Conservation (phyloP, 1,140 invertebrate species). For the Magallana gigas region DNA sequence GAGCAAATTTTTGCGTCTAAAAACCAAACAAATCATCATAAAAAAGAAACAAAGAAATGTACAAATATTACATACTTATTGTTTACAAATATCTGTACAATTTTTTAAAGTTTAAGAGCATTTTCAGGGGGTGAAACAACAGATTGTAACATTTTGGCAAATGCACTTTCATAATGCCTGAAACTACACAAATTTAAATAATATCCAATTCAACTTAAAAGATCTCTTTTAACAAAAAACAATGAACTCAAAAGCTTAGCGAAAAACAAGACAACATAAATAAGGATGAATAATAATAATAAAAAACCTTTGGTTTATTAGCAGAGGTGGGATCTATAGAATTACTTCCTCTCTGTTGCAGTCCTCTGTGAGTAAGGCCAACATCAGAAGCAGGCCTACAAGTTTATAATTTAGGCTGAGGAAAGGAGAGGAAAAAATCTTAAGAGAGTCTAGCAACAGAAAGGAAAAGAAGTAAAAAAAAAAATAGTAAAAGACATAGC, state of each 20-base stretch:
- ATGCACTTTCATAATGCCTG: not conserved
- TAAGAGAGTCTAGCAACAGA: too few species aligned
- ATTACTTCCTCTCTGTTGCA: not conserved
- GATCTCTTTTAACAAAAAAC: not conserved
- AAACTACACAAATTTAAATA: not conserved
- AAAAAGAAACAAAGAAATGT: too few species aligned
- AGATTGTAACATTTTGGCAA: conserved; percentile 7
- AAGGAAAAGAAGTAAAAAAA: too few species aligned
- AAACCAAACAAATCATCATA: too few species aligned
- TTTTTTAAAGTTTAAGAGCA: too few species aligned
- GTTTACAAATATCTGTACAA: too few species aligned
- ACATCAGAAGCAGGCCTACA: not conserved
- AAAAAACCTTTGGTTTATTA: conserved; percentile 7
- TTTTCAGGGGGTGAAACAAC: not conserved
- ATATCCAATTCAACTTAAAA: too few species aligned
- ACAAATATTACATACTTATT: too few species aligned
- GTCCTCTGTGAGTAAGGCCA: not conserved
- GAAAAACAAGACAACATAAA: not conserved
- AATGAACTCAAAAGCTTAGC: not conserved
- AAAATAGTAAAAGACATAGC: too few species aligned
- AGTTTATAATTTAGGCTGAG: too few species aligned
- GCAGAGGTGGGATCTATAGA: not conserved
- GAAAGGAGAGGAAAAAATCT: too few species aligned
- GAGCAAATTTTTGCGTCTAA: conserved; percentile 27
- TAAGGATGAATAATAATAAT: not conserved